A percentile compares a stretch with the other conserved stretches of the same genome.
phyloP scores from a whole-genome alignment of 30 jellyfish, hydroid and myxozoan genomes.

The Hydractinia echinata region DNA sequence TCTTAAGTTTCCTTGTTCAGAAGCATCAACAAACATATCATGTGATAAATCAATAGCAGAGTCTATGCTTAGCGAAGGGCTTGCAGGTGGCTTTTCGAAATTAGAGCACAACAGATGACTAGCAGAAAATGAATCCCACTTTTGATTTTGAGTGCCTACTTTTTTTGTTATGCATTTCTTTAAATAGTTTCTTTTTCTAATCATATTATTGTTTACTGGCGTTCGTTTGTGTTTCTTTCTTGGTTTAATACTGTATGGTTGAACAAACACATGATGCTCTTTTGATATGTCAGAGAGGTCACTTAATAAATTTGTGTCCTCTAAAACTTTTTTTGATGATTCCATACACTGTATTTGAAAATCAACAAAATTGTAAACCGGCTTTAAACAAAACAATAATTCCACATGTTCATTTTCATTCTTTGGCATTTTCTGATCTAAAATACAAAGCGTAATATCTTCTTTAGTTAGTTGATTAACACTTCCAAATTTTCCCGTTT shows the following conservation, averaged over 20 bases:
- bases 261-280: neutral
- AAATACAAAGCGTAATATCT: too few relatives aligned
- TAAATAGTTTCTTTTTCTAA: neutral
- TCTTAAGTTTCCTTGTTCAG: neutral
- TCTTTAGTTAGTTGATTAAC: too few relatives aligned
- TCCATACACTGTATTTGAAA: too few relatives aligned
- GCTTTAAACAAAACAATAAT: too few relatives aligned
- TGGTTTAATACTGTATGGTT: neutral
- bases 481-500: too few relatives aligned
- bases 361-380: too few relatives aligned
- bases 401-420: too few relatives aligned
- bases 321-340: too few relatives aligned
- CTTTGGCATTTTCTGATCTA: too few relatives aligned
- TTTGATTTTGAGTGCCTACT: neutral
- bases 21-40: neutral
- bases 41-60: constrained; percentile 4
- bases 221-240: neutral
- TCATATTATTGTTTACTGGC: neutral
- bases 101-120: too few relatives aligned
- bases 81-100: constrained; percentile 3
- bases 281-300: constrained; percentile 1
- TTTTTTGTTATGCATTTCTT: neutral
- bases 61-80: constrained; percentile 5
- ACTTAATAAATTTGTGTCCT: neutral
- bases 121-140: neutral